Evolutionary conservation across 2,113 vertebrate species (phyloP), one percentile per base, ranked within the genome.

Genomic region (Laterallus jamaicensis): DNA sequence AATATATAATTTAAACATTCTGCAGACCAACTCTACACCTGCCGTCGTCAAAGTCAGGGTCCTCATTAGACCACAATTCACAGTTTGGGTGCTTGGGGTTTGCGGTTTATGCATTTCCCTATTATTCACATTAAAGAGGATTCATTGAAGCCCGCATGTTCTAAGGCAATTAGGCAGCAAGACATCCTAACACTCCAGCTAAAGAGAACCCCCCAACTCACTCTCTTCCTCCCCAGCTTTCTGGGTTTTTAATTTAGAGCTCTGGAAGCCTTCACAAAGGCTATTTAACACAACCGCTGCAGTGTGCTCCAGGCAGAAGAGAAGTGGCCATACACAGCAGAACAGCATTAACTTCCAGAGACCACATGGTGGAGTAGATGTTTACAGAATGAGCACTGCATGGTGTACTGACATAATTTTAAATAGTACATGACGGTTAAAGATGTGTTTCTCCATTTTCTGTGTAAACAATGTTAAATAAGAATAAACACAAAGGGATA

Each of bases 361-460:
- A 89, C 97, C 97, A 97, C 97, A 97, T 7, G 97, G 97, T 97
- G 97, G 97, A 96, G 97, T 96, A 82, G 75, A 91, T 70, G 97
- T 96, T 97, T 97, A 81, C 84, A 88, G 92, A 97, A 97, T 97
- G 94, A 97, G 77, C 67, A 0, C 69, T 74, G 92, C 88, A 6
- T 20, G 40, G 17, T 25, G 86, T 76, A 52, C 93, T 70, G 93
- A 89, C 88, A 96, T 32, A 70, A 92, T 95, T 96, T 95, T 76
- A 94, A 96, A 96, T 73, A 76, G 80, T 82, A 94, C 80, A 78
- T 83, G 94, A 96, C 25, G 49, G 91, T 82, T 97, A 93, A 97
- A 95, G 96, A 97, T 95, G 80, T 87, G 91, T 91, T 96, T 97
- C 93, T 97, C 97, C 93, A 96, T 97, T 97, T 97, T 96, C 94